Base-by-base conservation (phyloP, 23 tunicate species). In the Ascidia mentula region DNA sequence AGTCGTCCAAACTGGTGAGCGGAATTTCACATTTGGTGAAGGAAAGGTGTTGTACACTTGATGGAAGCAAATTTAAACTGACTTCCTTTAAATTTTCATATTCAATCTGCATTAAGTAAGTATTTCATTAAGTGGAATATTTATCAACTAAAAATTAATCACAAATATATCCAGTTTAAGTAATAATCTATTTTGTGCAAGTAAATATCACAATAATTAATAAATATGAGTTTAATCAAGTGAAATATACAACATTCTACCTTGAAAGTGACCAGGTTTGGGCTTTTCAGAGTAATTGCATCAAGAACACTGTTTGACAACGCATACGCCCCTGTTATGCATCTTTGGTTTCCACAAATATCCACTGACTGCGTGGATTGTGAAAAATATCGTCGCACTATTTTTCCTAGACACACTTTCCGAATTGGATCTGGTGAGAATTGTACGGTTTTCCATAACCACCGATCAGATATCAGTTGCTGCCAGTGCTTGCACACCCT, bases 401-500 rank as follows among this genome's bases (percentile, higher is more conserved):
- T 73, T 32, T 59, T 74, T 69, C 79, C 72, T 9, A 91, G 60
- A 18, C n/a, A 69, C 6, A 38, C 40, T 77, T 91, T 91, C 28
- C 38, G 34, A 37, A 86, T 77, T 0, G 87, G 84, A 46, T 59
- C 32, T 6, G 96, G 96, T 4, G 90, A 72, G 38, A 91, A 76
- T 73, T 81, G 59, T 30, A 86, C 90, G 30, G 82, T 73, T 65
- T 42, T 91, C 97, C 97, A 91, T 18, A 91, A 60, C 86, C 89
- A 91, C 7, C 74, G 77, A 72, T 91, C 97, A 28, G 69, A 32
- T 26, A 81, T 40, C 13, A 91, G 28, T 31, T 70, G 69, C 73
- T 78, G 38, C 97, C 90, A 91, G 17, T 77, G 90, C 65, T 91
- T 91, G 84, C 90, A 85, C 0, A 91, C 97, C 59, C 88, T 89